Conservation (phyloP, 2,888 invertebrate species). For the Drosophila borborema region DNA sequence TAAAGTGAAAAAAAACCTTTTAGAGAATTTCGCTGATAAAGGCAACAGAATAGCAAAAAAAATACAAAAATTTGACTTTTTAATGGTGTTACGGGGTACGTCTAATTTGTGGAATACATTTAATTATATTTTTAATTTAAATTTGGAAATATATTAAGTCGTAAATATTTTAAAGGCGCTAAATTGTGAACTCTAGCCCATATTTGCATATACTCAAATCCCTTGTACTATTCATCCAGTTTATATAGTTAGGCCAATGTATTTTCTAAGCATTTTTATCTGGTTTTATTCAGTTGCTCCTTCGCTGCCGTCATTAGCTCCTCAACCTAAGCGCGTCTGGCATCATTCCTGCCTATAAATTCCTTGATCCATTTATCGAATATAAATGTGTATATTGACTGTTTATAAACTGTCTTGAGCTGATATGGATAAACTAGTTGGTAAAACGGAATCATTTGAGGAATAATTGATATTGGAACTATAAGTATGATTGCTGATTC, state of each 20-base stretch:
- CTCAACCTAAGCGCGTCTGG: too few relatives aligned
- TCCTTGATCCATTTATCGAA: too few relatives aligned
- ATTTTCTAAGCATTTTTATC: too few relatives aligned
- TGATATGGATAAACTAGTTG: background rate
- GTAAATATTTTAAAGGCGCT: background rate
- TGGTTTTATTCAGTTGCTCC: too few relatives aligned
- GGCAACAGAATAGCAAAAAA: conserved; percentile 74
- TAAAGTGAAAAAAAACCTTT: conserved; percentile 73
- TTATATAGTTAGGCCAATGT: too few relatives aligned
- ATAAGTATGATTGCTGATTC: background rate
- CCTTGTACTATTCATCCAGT: too few relatives aligned
- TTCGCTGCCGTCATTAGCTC: too few relatives aligned
- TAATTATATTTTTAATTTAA: background rate
- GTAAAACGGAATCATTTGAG: background rate
- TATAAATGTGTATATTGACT: too few relatives aligned
- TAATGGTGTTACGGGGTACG: background rate
- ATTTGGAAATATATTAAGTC: background rate
- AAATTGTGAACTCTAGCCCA: background rate
- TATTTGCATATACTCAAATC: background rate
- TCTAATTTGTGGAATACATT: background rate
- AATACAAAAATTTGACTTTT: conserved; percentile 3
- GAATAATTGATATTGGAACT: background rate
- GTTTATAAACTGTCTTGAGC: too few relatives aligned
- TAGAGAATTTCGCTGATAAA: conserved; percentile 81
- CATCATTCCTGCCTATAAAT: too few relatives aligned